A percentile compares a stretch with the other conserved stretches of the same genome.
These are phyloP conservation scores for Trichomalopsis sarcophagae DNA, from an alignment of 1,140 invertebrate species.

Conservation along the genomic window DNA sequence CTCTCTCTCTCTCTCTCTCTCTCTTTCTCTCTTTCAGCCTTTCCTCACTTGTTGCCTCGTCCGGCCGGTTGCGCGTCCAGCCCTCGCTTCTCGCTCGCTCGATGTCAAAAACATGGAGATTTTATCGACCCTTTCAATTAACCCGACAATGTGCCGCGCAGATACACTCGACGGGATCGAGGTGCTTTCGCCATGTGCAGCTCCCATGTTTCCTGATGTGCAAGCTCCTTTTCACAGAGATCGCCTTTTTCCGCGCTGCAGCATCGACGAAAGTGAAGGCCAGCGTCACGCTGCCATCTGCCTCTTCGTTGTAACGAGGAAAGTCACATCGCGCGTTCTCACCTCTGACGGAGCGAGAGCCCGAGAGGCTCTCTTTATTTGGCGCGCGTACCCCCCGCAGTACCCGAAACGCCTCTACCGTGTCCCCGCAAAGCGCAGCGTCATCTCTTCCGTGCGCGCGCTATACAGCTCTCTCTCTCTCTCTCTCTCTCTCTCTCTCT, in stretches of 20 bases:
- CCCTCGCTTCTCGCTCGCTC: slow-evolving; percentile 55
- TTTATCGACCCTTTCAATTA: slow-evolving; percentile 68
- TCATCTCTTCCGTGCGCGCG: slow-evolving; percentile 58
- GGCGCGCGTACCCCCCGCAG: slow-evolving; percentile 60
- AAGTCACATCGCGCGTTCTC: slow-evolving; percentile 13
- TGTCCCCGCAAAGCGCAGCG: slow-evolving; percentile 63
- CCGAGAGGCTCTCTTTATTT: slow-evolving; percentile 41
- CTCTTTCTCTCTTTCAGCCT: slow-evolving; percentile 30
- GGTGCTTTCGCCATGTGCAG: slow-evolving; percentile 1
- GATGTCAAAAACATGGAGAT: slow-evolving; percentile 67
- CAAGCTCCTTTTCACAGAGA: no score
- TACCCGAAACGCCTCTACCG: slow-evolving; percentile 68
- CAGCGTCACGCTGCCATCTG: background rate
- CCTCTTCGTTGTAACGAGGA: background rate
- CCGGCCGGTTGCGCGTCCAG: background rate
- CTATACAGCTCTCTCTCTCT: slow-evolving; percentile 39
- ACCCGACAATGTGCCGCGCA: slow-evolving; percentile 65
- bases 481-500: no score
- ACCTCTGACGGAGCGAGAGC: background rate
- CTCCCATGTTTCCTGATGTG: background rate
- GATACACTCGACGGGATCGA: slow-evolving; percentile 61
- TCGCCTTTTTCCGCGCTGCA: no score
- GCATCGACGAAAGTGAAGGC: background rate
- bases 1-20: slow-evolving; percentile 31
- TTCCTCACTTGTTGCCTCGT: slow-evolving; percentile 17